Base-by-base conservation (phyloP, 2,113 vertebrate species). In the Calidris pygmaea region DNA sequence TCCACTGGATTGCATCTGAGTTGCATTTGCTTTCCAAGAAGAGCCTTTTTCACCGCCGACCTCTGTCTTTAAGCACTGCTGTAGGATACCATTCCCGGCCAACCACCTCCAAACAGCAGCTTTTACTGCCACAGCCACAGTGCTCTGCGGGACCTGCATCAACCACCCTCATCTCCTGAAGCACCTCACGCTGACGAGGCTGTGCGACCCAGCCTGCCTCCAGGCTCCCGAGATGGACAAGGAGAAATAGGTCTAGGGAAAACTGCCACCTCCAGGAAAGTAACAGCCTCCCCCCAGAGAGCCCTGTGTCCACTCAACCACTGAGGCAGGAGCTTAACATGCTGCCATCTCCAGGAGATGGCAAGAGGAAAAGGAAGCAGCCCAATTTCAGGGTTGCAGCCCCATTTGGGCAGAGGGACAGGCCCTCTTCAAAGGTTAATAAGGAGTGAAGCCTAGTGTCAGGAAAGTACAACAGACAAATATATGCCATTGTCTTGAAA, bases 111-210 rank as follows among this genome's bases (percentile, higher is more conserved):
- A 62, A 81, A 34, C 1, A 34, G 56, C 55, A 85, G 65, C 71
- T 78, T 70, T 74, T n/a, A 60, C 39, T 13, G 12, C 66, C 66
- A 75, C 32, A 84, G 39, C n/a, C 48, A 39, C 3, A 14, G 27
- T 8, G 14, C 39, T 52, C 63, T 8, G 11, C 2, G 1, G 52
- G 34, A 74, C 16, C 60, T 20, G 6, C 15, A 18, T 14, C 20
- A 23, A 22, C 41, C 32, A 14, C 45, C 34, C 60, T 70, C 56
- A 30, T 9, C 47, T 85, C 41, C 74, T 4, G 14, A 50, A 72
- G 22, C 30, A 45, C 1, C 0, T 65, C 56, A 24, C 1, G 4
- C 47, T 27, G 15, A 32, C 0, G 1, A 77, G 19, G 63, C 65
- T 67, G 62, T 12, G 30, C 0, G 1, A 35, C 22, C 22, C 23